Conservation (phyloP, 2,888 invertebrate species). For the Dicroscelio sp. region DNA sequence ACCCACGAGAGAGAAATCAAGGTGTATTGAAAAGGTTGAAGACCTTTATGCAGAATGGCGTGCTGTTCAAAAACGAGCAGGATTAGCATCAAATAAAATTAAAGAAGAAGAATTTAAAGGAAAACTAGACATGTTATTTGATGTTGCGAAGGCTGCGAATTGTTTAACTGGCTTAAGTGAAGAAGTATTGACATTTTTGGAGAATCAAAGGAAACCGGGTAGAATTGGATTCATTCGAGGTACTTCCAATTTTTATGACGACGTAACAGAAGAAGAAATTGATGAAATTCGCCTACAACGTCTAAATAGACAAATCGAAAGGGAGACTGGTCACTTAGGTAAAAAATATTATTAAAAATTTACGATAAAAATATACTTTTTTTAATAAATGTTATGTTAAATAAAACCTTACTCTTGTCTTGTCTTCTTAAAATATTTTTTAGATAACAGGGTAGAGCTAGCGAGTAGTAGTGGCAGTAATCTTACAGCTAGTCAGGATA, state of each 20-base stretch:
- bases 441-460: constrained; percentile 27
- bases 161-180: constrained; percentile 31
- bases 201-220: constrained; percentile 47
- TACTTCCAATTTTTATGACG: constrained; percentile 13
- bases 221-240: constrained; percentile 43
- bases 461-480: constrained; percentile 26
- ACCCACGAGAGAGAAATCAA: constrained; percentile 34
- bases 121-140: constrained; percentile 44
- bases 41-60: constrained; percentile 36
- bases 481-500: constrained; percentile 10
- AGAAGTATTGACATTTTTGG: constrained; percentile 60
- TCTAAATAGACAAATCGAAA: constrained; percentile 28
- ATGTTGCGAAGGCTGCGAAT: constrained; percentile 38
- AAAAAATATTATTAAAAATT: background rate
- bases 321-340: constrained; percentile 10
- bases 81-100: constrained; percentile 25
- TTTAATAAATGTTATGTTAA: background rate
- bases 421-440: constrained; percentile 24
- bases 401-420: background rate
- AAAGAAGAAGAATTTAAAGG: constrained; percentile 37
- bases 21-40: constrained; percentile 30
- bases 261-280: constrained; percentile 41
- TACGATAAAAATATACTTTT: background rate
- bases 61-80: constrained; percentile 1
- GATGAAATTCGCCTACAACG: constrained; percentile 23